These are phyloP conservation scores for Cettia cetti DNA, from an alignment of 2,113 vertebrate species.

Conservation along the genomic window DNA sequence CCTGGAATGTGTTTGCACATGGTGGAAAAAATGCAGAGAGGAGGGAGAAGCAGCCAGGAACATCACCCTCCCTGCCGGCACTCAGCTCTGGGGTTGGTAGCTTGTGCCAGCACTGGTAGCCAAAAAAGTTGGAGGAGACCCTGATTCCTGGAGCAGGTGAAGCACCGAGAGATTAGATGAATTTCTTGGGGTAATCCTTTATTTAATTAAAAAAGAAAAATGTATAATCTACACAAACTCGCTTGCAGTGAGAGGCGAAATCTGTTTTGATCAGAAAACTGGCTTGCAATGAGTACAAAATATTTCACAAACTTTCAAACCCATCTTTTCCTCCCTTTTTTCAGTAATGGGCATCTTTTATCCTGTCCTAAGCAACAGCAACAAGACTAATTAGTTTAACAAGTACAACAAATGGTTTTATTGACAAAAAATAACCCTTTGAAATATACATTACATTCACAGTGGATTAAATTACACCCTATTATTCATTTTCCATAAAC, in stretches of 20 bases:
- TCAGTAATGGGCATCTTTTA: slow-evolving; percentile 40
- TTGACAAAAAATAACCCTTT: slow-evolving; percentile 43
- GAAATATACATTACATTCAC: slow-evolving; percentile 57
- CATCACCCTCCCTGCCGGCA: rapidly evolving
- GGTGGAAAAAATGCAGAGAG: slow-evolving; percentile 28
- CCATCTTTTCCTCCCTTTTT: background rate
- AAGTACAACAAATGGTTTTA: slow-evolving; percentile 58
- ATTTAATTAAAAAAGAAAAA: background rate
- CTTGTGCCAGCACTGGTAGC: background rate
- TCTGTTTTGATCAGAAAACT: background rate
- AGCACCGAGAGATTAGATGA: background rate
- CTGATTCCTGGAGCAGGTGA: background rate
- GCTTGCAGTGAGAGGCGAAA: background rate
- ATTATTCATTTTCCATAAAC: slow-evolving; percentile 51
- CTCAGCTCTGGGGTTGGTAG: background rate
- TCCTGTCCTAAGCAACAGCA: slow-evolving; percentile 42
- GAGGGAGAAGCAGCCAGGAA: background rate
- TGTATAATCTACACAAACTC: background rate
- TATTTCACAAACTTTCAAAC: slow-evolving; percentile 29
- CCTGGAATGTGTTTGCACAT: slow-evolving; percentile 4
- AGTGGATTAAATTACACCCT: slow-evolving; percentile 51
- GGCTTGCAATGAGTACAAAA: slow-evolving; percentile 5
- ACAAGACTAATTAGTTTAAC: slow-evolving; percentile 36
- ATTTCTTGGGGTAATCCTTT: background rate
- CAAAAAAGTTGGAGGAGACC: background rate